Evolutionary conservation across 2,888 invertebrate genomes (phyloP).

Genomic region (Aphodius sticticus): DNA sequence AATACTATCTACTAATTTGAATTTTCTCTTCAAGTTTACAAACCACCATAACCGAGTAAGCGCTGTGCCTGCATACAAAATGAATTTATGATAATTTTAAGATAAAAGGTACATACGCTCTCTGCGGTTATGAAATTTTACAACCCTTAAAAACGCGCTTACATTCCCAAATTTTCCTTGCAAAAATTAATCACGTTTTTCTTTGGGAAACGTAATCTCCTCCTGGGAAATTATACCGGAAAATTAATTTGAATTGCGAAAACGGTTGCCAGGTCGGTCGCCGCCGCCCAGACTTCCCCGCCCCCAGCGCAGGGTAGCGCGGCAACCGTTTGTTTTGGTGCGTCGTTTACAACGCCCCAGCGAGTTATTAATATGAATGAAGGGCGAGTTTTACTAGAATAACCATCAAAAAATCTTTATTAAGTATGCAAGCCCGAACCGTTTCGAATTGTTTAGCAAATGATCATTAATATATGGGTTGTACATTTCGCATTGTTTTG

Average conservation of each 20-base stretch:
- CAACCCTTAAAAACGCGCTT: not conserved
- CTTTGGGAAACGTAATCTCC: not conserved
- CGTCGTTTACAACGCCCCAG: not conserved
- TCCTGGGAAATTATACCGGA: slow-evolving; percentile 4
- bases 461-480: too few species aligned
- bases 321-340: not conserved
- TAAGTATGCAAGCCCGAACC: too few species aligned
- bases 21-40: too few species aligned
- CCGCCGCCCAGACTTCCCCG: not conserved
- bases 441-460: too few species aligned
- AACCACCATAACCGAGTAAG: too few species aligned
- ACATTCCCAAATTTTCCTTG: not conserved
- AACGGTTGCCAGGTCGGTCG: not conserved
- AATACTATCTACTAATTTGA: too few species aligned
- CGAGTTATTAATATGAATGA: not conserved
- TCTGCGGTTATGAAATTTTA: not conserved
- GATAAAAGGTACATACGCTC: too few species aligned
- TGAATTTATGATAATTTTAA: too few species aligned
- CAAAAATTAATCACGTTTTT: not conserved
- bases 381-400: not conserved
- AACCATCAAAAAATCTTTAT: too few species aligned
- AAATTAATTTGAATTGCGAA: slow-evolving; percentile 4
- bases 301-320: not conserved
- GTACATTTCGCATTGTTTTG: too few species aligned
- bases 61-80: too few species aligned